Evolutionary conservation across 1,140 invertebrate genomes (phyloP).

Genomic region (Halyomorpha halys): DNA sequence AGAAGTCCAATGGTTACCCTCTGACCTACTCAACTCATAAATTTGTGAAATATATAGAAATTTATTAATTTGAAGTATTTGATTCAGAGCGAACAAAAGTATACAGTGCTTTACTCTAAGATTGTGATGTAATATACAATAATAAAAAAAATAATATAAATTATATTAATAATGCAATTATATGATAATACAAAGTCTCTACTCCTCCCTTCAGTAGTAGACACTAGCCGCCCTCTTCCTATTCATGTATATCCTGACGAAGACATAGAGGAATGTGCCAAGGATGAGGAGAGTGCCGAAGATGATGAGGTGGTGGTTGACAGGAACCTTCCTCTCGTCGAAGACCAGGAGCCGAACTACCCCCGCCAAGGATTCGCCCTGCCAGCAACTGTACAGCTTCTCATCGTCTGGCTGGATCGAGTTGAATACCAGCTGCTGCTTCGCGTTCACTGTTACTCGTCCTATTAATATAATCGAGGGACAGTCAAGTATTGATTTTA

Average conservation of each 20-base stretch:
- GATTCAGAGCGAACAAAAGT: no score
- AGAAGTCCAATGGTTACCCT: no score
- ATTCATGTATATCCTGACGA: conserved; percentile 9
- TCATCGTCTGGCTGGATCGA: neutral
- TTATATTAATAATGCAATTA: no score
- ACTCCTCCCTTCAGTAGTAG: neutral
- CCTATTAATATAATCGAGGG: no score
- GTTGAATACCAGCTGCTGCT: neutral
- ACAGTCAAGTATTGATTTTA: no score
- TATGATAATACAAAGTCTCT: no score
- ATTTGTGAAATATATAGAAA: no score
- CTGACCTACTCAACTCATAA: no score
- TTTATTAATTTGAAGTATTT: no score
- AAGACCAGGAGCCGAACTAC: neutral
- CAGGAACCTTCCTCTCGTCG: neutral
- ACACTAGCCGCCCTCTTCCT: conserved; percentile 10
- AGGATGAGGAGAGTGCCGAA: neutral
- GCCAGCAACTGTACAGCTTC: conserved; percentile 2
- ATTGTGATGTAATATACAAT: no score
- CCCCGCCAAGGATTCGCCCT: neutral
- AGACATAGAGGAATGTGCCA: neutral
- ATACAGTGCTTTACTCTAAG: no score
- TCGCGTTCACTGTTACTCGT: neutral
- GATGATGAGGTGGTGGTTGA: neutral
- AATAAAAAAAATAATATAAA: no score